Percentiles rank a stretch among this genome's conserved stretches.
phyloP scores from a whole-genome alignment of 1,140 invertebrate species.

The Gonioctena quinquepunctata region DNA sequence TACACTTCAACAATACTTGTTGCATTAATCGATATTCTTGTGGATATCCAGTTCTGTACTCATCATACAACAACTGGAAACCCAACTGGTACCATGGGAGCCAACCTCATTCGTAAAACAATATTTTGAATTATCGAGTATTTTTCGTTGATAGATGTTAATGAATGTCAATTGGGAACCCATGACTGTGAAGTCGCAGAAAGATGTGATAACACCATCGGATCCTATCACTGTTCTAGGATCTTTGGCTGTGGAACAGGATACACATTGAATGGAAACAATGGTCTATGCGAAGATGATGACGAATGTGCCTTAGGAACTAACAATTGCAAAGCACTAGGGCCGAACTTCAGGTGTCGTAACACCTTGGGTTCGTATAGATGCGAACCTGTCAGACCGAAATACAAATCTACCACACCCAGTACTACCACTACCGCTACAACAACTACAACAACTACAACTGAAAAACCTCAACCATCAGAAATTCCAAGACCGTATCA shows the following conservation, averaged over 20 bases:
- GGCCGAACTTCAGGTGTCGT: constrained; percentile 75
- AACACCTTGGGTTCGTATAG: constrained; percentile 84
- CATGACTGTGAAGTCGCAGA: constrained; percentile 69
- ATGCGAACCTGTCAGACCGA: constrained; percentile 62
- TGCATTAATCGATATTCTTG: too few relatives aligned
- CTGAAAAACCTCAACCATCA: neutral
- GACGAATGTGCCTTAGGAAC: constrained; percentile 86
- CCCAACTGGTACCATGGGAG: too few relatives aligned
- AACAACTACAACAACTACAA: neutral
- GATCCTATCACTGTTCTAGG: constrained; percentile 82
- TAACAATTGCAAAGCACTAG: constrained; percentile 73
- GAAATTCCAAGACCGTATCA: too few relatives aligned
- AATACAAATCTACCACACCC: neutral
- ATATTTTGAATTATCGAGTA: too few relatives aligned
- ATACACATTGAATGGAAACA: constrained; percentile 88
- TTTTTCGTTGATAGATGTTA: constrained; percentile 61
- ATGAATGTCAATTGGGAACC: constrained; percentile 64
- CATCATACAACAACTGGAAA: too few relatives aligned
- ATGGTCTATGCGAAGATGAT: constrained; percentile 89
- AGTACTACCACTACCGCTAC: neutral
- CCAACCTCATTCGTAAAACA: too few relatives aligned
- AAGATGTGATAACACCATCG: constrained; percentile 88
- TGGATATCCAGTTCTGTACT: too few relatives aligned
- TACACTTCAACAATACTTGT: too few relatives aligned
- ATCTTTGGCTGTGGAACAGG: constrained; percentile 92